phyloP scores from a whole-genome alignment of 2,797 vertebrate genomes.

The Sphenodon punctatus region DNA sequence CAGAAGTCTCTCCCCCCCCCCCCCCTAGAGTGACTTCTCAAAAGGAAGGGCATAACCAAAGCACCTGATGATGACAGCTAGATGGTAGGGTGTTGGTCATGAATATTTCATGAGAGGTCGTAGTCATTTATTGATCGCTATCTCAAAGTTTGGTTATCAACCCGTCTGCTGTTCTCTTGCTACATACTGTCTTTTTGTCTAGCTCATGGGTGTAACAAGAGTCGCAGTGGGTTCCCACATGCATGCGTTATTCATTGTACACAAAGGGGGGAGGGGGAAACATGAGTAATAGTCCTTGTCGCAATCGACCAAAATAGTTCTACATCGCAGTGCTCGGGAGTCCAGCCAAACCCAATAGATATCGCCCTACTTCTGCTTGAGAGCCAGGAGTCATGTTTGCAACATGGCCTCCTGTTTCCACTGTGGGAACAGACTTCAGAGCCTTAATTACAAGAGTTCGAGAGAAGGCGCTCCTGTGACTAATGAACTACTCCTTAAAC shows the following conservation, averaged over 20 bases:
- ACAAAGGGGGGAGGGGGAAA: neutral
- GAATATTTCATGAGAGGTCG: neutral
- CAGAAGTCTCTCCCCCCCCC: no score
- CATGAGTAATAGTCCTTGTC: conserved; percentile 61
- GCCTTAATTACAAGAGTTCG: conserved; percentile 20
- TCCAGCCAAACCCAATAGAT: conserved; percentile 56
- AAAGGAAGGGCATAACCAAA: no score
- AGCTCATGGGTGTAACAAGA: conserved; percentile 43
- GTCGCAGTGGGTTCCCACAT: neutral
- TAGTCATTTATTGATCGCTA: neutral
- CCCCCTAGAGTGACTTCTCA: no score
- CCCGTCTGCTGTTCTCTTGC: conserved; percentile 27
- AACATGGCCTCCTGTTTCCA: conserved; percentile 44
- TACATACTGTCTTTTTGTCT: conserved; percentile 21
- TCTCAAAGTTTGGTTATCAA: conserved; percentile 3
- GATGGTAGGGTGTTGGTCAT: neutral
- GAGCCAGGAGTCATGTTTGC: conserved; percentile 44
- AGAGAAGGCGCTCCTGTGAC: conserved; percentile 42
- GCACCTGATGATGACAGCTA: neutral
- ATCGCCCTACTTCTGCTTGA: conserved; percentile 40
- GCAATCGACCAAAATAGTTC: conserved; percentile 44
- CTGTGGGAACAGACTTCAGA: conserved; percentile 62
- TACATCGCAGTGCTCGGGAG: neutral
- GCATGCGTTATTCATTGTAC: neutral
- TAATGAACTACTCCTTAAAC: conserved; percentile 41